Evolutionary conservation across 1,140 invertebrate species (phyloP).

Genomic region (Idris sp.): DNA sequence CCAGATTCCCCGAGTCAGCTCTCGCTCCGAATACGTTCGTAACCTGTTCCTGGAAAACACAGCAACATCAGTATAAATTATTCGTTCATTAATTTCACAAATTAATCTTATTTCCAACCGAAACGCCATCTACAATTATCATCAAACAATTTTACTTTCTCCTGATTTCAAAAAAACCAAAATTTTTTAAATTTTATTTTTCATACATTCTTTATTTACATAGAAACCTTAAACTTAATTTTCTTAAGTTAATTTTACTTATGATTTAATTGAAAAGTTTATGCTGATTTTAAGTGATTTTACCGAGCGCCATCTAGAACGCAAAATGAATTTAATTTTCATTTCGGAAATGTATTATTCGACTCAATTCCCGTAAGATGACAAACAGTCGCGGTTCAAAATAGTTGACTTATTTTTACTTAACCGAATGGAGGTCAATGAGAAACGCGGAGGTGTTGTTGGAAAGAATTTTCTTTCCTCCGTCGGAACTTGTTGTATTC

Average conservation of each 20-base stretch:
- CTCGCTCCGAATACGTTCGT: constrained; percentile 64
- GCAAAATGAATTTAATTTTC: background rate
- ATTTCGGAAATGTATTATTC: constrained; percentile 15
- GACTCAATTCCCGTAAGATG: constrained; percentile 15
- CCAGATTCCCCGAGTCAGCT: constrained; percentile 53
- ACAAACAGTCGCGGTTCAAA: constrained; percentile 28
- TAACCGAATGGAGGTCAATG: constrained; percentile 50
- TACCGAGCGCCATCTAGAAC: too few relatives aligned
- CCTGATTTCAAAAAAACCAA: background rate
- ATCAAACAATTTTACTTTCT: background rate
- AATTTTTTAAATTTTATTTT: too few relatives aligned
- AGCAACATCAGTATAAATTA: constrained; percentile 44
- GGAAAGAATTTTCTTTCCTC: constrained; percentile 41
- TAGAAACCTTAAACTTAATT: too few relatives aligned
- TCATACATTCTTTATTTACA: too few relatives aligned
- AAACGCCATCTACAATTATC: constrained; percentile 2
- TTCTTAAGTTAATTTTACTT: too few relatives aligned
- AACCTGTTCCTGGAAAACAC: constrained; percentile 64
- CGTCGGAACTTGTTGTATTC: constrained; percentile 11
- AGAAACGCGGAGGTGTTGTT: constrained; percentile 53
- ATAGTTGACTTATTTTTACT: constrained; percentile 44
- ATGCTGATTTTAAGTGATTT: too few relatives aligned
- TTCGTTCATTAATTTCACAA: constrained; percentile 37
- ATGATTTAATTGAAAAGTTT: too few relatives aligned
- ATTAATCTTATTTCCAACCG: constrained; percentile 3